A percentile compares a stretch with the other conserved stretches of the same genome.
Evolutionary conservation across 1,140 invertebrate species (phyloP).

Genomic region (Bilobella aurantiaca): DNA sequence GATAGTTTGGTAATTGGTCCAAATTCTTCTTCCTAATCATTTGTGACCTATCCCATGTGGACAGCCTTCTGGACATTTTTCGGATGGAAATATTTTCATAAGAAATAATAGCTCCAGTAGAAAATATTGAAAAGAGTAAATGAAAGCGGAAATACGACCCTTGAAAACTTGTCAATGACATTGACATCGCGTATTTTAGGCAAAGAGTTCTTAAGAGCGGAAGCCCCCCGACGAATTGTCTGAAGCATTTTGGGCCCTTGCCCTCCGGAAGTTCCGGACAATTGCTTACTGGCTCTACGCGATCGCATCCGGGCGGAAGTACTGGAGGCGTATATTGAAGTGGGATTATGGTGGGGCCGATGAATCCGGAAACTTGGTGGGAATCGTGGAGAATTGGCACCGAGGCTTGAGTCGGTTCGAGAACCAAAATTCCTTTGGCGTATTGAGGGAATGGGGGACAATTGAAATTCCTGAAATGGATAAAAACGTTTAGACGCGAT

Average conservation of each 20-base stretch:
- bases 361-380: slow-evolving; percentile 69
- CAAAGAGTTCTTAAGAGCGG: slow-evolving; percentile 67
- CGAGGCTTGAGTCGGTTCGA: slow-evolving; percentile 31
- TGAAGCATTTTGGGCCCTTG: slow-evolving; percentile 59
- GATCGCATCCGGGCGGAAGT: background rate
- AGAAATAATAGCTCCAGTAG: slow-evolving; percentile 90
- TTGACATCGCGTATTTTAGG: slow-evolving; percentile 94
- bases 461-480: slow-evolving; percentile 47
- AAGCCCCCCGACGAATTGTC: slow-evolving; percentile 63
- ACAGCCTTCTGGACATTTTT: slow-evolving; percentile 21
- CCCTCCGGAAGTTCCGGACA: background rate
- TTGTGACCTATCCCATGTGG: no score
- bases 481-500: no score
- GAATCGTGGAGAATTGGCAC: slow-evolving; percentile 51
- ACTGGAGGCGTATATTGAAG: slow-evolving; percentile 41
- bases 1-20: no score
- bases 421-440: slow-evolving; percentile 39
- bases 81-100: slow-evolving; percentile 38
- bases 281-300: slow-evolving; percentile 14
- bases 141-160: slow-evolving; percentile 86
- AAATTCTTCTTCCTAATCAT: no score
- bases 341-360: slow-evolving; percentile 41
- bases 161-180: slow-evolving; percentile 91
- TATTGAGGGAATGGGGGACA: slow-evolving; percentile 73
- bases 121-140: slow-evolving; percentile 87